Percentiles rank a stretch among this genome's conserved stretches.
These are phyloP conservation scores for Agrenia bidenticulata DNA, from an alignment of 2,888 invertebrate genomes.

Conservation along the genomic window DNA sequence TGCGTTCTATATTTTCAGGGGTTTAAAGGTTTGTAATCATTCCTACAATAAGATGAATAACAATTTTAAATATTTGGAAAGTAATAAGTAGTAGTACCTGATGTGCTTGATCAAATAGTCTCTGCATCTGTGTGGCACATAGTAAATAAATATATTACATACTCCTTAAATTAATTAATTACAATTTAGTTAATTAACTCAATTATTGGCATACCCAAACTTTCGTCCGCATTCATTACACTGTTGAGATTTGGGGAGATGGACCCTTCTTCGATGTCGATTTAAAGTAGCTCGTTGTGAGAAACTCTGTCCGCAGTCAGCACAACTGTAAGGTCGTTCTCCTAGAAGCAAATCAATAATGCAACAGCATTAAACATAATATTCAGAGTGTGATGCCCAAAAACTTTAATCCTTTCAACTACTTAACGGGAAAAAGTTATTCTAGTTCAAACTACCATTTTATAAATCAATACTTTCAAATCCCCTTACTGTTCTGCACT, in stretches of 20 bases:
- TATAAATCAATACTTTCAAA: too few species aligned
- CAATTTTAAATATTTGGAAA: too few species aligned
- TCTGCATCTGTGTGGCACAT: conserved; percentile 1
- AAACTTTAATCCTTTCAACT: too few species aligned
- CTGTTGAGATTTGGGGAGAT: conserved; percentile 50
- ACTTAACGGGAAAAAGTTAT: too few species aligned
- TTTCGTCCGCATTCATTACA: conserved; percentile 51
- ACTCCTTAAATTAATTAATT: background rate
- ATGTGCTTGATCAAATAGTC: conserved; percentile 13
- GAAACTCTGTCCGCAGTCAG: conserved; percentile 48
- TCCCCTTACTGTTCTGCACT: too few species aligned
- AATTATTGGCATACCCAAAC: conserved; percentile 38
- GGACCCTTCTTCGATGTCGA: conserved; percentile 50
- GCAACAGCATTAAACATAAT: too few species aligned
- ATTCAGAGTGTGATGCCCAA: too few species aligned
- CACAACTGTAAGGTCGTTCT: conserved; percentile 49
- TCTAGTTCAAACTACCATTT: too few species aligned
- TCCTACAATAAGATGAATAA: too few species aligned
- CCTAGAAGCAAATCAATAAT: conserved; percentile 27
- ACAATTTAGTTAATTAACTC: background rate
- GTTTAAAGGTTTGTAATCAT: too few species aligned
- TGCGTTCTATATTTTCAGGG: too few species aligned
- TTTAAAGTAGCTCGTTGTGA: conserved; percentile 49
- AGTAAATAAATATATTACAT: background rate
- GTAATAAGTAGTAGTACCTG: background rate